Evolutionary conservation across 2,113 vertebrate genomes (phyloP).

Genomic region (Barbus barbus): DNA sequence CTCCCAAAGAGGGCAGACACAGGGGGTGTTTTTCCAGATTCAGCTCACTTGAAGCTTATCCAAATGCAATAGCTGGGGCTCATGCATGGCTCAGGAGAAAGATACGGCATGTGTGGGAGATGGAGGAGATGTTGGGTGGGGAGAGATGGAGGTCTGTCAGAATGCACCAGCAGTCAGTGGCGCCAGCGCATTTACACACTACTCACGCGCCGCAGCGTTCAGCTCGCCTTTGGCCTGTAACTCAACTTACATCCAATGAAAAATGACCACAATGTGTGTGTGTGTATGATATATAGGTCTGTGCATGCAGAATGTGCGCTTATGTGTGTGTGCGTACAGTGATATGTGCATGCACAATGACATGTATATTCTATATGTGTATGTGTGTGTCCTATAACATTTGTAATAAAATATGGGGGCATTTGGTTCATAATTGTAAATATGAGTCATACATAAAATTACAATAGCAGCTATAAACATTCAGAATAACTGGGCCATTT

Average conservation of each 20-base stretch:
- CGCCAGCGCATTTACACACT: conserved; percentile 39
- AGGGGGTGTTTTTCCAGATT: neutral
- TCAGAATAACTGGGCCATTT: no score
- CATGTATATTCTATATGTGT: no score
- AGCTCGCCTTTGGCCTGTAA: conserved; percentile 23
- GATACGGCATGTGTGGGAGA: neutral
- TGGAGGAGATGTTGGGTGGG: conserved; percentile 29
- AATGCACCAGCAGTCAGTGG: conserved; percentile 40
- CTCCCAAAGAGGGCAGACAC: neutral
- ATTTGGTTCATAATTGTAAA: no score
- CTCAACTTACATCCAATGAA: conserved; percentile 31
- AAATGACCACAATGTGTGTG: conserved; percentile 1
- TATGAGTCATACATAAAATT: no score
- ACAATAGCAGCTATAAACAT: no score
- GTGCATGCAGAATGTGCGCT: conserved; percentile 47
- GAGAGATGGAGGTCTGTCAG: conserved; percentile 23
- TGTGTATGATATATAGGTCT: conserved; percentile 62
- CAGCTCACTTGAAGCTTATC: neutral
- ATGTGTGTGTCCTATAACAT: neutral
- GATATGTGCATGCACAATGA: neutral
- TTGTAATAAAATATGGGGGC: no score
- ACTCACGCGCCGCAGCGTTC: conserved; percentile 24
- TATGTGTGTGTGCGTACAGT: no score
- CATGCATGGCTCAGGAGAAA: neutral
- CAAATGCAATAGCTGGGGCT: no score